Evolutionary conservation across 1,140 invertebrate species (phyloP).

Genomic region (Adelges cooleyi): DNA sequence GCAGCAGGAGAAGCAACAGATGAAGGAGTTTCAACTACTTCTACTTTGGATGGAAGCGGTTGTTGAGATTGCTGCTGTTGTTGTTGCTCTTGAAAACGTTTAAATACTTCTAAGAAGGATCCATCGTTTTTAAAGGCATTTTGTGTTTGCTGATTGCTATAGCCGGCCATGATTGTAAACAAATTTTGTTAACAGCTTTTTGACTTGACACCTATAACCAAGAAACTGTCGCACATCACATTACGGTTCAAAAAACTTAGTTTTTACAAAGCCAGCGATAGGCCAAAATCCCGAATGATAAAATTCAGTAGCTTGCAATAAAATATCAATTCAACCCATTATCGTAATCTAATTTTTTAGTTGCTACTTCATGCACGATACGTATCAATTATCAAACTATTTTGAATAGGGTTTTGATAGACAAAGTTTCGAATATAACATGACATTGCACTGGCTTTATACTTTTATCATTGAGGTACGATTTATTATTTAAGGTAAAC

Average conservation of each 20-base stretch:
- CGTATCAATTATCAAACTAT: no score
- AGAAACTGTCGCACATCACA: constrained; percentile 26
- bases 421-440: no score
- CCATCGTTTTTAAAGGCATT: constrained; percentile 72
- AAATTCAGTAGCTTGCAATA: no score
- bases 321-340: no score
- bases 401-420: no score
- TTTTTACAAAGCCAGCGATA: not conserved
- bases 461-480: no score
- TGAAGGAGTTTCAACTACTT: constrained; percentile 27
- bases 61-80: constrained; percentile 35
- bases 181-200: constrained; percentile 10
- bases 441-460: no score
- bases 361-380: no score
- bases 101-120: constrained; percentile 78
- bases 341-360: no score
- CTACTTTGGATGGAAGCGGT: constrained; percentile 37
- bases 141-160: constrained; percentile 21
- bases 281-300: not conserved
- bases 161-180: not conserved
- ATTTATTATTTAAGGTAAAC: no score
- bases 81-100: constrained; percentile 62
- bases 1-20: not conserved
- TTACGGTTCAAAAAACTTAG: constrained; percentile 10
- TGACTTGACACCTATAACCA: constrained; percentile 24